Percentiles rank a stretch among this genome's conserved stretches.
Evolutionary conservation across 2,113 vertebrate genomes (phyloP).

Genomic region (Dinomys branickii): DNA sequence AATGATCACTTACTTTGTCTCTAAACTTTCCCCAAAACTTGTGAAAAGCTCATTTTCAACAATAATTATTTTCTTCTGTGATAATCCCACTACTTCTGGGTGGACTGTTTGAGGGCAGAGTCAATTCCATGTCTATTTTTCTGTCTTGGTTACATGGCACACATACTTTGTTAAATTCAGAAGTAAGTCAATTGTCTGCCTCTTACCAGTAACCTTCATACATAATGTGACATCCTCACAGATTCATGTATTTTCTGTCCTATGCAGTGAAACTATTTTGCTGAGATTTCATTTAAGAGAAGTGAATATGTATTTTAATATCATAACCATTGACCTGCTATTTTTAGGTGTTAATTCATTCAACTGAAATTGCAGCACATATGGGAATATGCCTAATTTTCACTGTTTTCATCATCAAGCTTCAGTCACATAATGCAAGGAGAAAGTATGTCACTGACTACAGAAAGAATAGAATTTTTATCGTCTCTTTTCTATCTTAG

Average conservation of each 20-base stretch:
- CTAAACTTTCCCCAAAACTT: not conserved
- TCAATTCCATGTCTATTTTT: not conserved
- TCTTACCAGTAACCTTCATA: not conserved
- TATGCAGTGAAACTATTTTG: not conserved
- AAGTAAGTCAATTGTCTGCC: not conserved
- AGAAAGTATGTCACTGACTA: not conserved
- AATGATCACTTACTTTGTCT: not conserved
- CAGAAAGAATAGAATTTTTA: not conserved
- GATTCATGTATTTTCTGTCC: not conserved
- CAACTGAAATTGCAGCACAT: not conserved
- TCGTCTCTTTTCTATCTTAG: not conserved
- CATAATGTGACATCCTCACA: not conserved
- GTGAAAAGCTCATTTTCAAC: not conserved
- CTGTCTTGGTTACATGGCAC: fast-evolving
- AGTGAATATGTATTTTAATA: not conserved
- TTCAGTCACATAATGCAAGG: not conserved
- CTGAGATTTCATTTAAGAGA: not conserved
- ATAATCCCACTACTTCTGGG: not conserved
- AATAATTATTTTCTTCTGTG: not conserved
- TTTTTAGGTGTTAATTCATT: not conserved
- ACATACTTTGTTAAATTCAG: not conserved
- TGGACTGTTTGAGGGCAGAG: not conserved
- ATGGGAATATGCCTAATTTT: not conserved
- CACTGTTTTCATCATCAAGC: not conserved
- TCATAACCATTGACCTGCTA: not conserved